Evolutionary conservation across 2,113 vertebrate genomes (phyloP), one percentile per base, ranked within the genome.

Genomic region (Opisthocomus hoazin): DNA sequence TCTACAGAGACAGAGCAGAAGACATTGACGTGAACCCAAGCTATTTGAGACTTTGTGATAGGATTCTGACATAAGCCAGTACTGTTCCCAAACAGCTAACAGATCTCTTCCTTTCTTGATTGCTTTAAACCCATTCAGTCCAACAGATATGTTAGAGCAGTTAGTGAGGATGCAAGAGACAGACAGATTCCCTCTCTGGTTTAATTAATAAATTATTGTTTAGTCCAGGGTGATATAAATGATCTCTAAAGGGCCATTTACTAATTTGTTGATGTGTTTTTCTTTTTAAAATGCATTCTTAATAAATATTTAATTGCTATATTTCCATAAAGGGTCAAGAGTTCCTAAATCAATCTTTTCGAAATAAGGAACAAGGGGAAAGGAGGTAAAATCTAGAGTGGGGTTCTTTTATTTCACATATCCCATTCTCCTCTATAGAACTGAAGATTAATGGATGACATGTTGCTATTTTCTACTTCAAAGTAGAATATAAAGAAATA

Each of bases 401-500:
- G 6, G 4, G 2, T 37, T 75, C n/a, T 93, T 93, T 73, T 85
- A 43, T 84, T 92, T 94, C 70, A 74, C 36, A 37, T 26, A 58
- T 77, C 23, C 24, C 15, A 27, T 90, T 37, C 20, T 93, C 18
- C 50, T 84, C 63, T 93, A 58, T 46, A 90, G 58, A 79, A 61
- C 37, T 0, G 2, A 87, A 88, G 61, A 93, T 87, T 94, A 89
- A 87, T 89, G 57, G 81, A 85, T 94, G 61, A 60, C 30, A 89
- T 84, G 73, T 53, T 96, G 78, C 66, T 93, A 73, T 96, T 96
- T 97, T 88, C 90, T 94, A 61, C 75, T 91, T 94, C 2, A 1
- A 91, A 95, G n/a, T n/a, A n/a, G n/a, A n/a, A n/a, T n/a, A 89
- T 84, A 79, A 48, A 93, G 81, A 89, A 96, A 91, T 87, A 96